These are phyloP conservation scores for Salarias fasciatus DNA, from an alignment of 2,797 vertebrate genomes.

Conservation along the genomic window DNA sequence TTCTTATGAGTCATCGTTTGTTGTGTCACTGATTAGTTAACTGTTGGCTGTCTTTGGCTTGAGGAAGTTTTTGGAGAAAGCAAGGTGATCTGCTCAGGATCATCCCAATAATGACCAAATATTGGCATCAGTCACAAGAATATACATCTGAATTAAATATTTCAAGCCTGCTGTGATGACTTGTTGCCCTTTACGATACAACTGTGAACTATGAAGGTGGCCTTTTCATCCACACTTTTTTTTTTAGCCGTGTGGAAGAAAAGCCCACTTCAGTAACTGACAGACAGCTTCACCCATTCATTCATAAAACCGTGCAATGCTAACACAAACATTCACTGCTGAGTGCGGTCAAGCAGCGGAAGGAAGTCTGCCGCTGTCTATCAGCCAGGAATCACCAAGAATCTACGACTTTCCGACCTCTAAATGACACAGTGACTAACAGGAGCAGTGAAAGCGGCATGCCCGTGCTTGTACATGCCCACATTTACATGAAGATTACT, in stretches of 20 bases:
- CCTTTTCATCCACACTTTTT: too few relatives aligned
- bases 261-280: neutral
- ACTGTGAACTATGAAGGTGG: too few relatives aligned
- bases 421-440: neutral
- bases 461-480: too few relatives aligned
- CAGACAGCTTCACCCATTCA: conserved; percentile 4
- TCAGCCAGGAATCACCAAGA: neutral
- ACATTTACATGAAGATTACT: too few relatives aligned
- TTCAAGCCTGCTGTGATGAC: too few relatives aligned
- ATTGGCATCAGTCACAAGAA: too few relatives aligned
- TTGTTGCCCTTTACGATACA: too few relatives aligned
- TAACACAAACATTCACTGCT: neutral
- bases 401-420: neutral
- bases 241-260: too few relatives aligned
- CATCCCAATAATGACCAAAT: too few relatives aligned
- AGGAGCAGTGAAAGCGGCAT: neutral
- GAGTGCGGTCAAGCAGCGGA: conserved; percentile 2
- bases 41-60: neutral
- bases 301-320: conserved; percentile 2
- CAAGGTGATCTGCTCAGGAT: too few relatives aligned
- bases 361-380: conserved; percentile 10
- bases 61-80: too few relatives aligned
- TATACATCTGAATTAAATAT: too few relatives aligned
- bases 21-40: conserved; percentile 3
- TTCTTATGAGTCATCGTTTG: conserved; percentile 5